Evolutionary conservation across 1,140 invertebrate genomes (phyloP).

Genomic region (Tribolium madens): DNA sequence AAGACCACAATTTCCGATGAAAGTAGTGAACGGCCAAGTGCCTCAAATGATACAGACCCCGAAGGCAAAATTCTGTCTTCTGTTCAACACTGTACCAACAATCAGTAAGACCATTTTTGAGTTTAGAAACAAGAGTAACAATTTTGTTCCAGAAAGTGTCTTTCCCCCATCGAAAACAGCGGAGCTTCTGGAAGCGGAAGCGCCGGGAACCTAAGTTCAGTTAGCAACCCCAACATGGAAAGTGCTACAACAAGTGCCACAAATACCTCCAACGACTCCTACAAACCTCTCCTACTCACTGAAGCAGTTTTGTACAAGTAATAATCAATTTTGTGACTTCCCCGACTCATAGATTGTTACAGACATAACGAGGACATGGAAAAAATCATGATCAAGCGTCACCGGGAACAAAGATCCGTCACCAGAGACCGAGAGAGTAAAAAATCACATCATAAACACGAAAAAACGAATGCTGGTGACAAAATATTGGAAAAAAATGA

Average conservation of each 20-base stretch:
- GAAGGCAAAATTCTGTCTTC: conserved; percentile 57
- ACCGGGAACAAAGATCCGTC: conserved; percentile 72
- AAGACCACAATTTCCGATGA: conserved; percentile 70
- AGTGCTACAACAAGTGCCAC: conserved; percentile 67
- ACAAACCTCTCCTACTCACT: conserved; percentile 72
- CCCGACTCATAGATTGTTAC: conserved; percentile 31
- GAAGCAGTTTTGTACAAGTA: conserved; percentile 71
- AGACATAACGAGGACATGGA: conserved; percentile 85
- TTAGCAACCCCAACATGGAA: conserved; percentile 67
- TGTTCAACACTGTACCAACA: conserved; percentile 53
- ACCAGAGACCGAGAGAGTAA: conserved; percentile 65
- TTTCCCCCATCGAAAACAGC: conserved; percentile 67
- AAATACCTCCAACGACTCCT: conserved; percentile 63
- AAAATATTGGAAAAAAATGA: conserved; percentile 39
- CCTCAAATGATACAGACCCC: conserved; percentile 58
- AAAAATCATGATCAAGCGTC: conserved; percentile 79
- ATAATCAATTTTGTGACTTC: conserved; percentile 20
- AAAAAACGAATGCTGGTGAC: conserved; percentile 47
- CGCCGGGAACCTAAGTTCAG: conserved; percentile 70
- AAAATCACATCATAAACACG: conserved; percentile 59
- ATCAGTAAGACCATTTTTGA: conserved; percentile 56
- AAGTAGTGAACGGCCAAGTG: conserved; percentile 61
- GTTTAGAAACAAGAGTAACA: too few species aligned
- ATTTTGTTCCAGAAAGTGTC: conserved; percentile 63
- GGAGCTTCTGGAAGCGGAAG: conserved; percentile 71